Percentiles rank a stretch among this genome's conserved stretches.
These are phyloP conservation scores for Chlorodrepanis virens DNA, from an alignment of 2,113 vertebrate genomes.

Conservation along the genomic window DNA sequence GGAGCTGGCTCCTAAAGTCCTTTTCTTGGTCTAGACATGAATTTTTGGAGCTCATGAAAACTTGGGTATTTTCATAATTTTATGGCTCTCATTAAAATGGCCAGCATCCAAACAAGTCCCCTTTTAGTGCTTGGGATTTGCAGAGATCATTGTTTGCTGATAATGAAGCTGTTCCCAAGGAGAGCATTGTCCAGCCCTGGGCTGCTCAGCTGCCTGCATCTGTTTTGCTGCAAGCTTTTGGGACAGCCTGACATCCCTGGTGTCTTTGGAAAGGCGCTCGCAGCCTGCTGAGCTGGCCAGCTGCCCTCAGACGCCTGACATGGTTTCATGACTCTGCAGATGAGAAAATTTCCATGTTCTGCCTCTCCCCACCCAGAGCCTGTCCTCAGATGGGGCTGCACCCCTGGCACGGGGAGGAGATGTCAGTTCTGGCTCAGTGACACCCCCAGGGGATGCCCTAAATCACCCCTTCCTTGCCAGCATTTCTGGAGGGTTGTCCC, in stretches of 20 bases:
- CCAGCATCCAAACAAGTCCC: background rate
- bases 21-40: background rate
- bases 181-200: background rate
- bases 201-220: background rate
- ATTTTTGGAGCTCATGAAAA: background rate
- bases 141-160: background rate
- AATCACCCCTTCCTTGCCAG: background rate
- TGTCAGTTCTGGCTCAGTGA: background rate
- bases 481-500: background rate
- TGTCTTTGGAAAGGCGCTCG: background rate
- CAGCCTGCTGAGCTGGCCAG: slow-evolving; percentile 16
- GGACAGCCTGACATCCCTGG: background rate
- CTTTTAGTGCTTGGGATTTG: background rate
- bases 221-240: background rate
- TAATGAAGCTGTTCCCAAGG: background rate
- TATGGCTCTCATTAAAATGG: background rate
- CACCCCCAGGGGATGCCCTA: background rate
- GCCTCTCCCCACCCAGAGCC: background rate
- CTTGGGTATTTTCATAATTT: background rate
- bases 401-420: background rate
- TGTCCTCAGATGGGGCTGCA: background rate
- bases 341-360: background rate
- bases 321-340: slow-evolving; percentile 26
- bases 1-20: background rate
- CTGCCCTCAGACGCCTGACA: background rate